Evolutionary conservation across 2,113 vertebrate genomes (phyloP).

Genomic region (Rhinolophus sinicus): DNA sequence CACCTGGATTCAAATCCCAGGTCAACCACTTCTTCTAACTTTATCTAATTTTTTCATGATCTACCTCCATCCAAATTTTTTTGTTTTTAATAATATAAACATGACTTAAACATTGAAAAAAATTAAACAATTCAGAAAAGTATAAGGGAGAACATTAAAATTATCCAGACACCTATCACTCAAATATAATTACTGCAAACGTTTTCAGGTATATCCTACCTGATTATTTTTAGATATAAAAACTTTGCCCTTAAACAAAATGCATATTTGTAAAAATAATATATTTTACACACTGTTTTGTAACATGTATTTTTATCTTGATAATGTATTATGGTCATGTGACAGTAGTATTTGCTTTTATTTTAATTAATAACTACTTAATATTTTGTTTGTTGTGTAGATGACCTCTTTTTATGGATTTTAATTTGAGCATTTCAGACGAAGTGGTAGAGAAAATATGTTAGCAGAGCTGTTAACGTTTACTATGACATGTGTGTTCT

Average conservation of each 20-base stretch:
- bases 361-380: constrained; percentile 14
- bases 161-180: background rate
- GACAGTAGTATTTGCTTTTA: background rate
- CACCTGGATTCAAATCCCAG: background rate
- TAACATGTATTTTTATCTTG: background rate
- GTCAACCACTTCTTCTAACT: background rate
- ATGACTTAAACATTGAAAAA: background rate
- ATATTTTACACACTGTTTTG: background rate
- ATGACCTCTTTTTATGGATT: background rate
- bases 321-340: background rate
- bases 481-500: background rate
- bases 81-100: background rate
- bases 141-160: background rate
- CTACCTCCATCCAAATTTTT: background rate
- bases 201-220: background rate
- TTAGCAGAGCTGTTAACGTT: constrained; percentile 10
- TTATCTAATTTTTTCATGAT: background rate
- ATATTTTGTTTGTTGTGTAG: background rate
- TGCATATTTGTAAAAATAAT: background rate
- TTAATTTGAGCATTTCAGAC: constrained; percentile 1
- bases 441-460: background rate
- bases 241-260: background rate
- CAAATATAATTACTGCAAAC: background rate
- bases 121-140: background rate
- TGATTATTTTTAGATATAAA: background rate